These are phyloP conservation scores for Oenanthe oenanthe DNA, from an alignment of 2,113 vertebrate species.

Conservation along the genomic window DNA sequence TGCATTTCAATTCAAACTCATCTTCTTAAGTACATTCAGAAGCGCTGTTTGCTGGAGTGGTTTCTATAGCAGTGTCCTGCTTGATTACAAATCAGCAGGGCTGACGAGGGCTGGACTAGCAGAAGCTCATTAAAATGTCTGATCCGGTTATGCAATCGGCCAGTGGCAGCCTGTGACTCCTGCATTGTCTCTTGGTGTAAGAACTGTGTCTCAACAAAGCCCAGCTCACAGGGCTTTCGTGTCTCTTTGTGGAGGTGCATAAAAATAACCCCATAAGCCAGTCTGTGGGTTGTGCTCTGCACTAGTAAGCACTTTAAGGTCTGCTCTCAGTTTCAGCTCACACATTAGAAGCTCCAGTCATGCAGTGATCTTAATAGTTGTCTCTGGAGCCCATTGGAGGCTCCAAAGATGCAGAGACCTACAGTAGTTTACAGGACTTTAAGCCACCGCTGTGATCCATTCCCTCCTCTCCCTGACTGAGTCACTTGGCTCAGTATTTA, in stretches of 20 bases:
- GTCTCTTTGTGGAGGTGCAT: conserved; percentile 12
- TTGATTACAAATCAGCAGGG: conserved; percentile 43
- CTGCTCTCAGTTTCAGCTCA: not conserved
- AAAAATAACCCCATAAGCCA: conserved; percentile 42
- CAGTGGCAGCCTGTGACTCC: conserved; percentile 24
- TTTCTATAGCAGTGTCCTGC: conserved; percentile 63
- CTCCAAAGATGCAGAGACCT: not conserved
- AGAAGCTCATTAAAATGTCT: conserved; percentile 67
- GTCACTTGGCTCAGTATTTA: not conserved
- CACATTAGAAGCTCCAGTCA: not conserved
- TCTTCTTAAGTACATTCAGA: conserved; percentile 28
- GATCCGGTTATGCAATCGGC: conserved; percentile 55
- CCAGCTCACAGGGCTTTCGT: conserved; percentile 2
- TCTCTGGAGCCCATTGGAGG: not conserved
- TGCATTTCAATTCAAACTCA: conserved; percentile 57
- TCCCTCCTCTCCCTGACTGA: not conserved
- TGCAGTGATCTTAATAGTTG: not conserved
- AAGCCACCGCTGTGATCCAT: not conserved
- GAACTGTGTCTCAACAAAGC: not conserved
- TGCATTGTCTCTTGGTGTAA: conserved; percentile 34
- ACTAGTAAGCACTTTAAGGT: not conserved
- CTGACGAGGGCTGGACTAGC: conserved; percentile 8
- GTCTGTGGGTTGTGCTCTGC: not conserved
- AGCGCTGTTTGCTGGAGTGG: not conserved
- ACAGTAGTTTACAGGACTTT: not conserved